Percentiles rank a stretch among this genome's conserved stretches.
Evolutionary conservation across 2,113 vertebrate genomes (phyloP).

Genomic region (Neolamprologus brichardi): DNA sequence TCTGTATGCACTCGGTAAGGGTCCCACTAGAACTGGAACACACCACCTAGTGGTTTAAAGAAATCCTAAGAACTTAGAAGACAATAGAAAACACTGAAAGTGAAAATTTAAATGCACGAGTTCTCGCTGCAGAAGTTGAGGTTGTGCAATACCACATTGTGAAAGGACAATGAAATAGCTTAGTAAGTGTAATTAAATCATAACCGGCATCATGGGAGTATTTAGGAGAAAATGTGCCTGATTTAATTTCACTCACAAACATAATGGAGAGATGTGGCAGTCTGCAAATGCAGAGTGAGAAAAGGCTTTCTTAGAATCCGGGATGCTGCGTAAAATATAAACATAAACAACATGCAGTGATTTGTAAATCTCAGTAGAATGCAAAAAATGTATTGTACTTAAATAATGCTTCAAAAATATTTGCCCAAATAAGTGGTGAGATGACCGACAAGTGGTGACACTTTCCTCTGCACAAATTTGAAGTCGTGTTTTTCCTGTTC

Average conservation of each 20-base stretch:
- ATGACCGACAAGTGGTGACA: background rate
- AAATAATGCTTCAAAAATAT: background rate
- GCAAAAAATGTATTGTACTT: background rate
- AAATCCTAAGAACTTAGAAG: background rate
- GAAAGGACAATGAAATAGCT: background rate
- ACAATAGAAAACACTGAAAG: background rate
- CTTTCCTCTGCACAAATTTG: background rate
- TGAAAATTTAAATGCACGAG: background rate
- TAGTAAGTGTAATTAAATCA: background rate
- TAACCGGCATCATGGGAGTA: background rate
- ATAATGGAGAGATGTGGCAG: background rate
- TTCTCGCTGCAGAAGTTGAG: background rate
- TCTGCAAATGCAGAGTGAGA: background rate
- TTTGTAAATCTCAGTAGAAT: background rate
- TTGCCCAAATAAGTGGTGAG: background rate
- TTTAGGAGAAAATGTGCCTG: background rate
- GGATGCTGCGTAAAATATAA: background rate
- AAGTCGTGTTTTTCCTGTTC: background rate
- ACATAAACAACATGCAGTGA: background rate
- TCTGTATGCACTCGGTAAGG: conserved; percentile 90
- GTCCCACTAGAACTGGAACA: background rate
- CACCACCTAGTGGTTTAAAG: background rate
- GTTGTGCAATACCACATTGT: background rate
- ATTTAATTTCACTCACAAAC: background rate
- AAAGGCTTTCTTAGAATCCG: background rate